Base-by-base conservation (phyloP, 2,888 invertebrate genomes). In the Tetragonula carbonaria region DNA sequence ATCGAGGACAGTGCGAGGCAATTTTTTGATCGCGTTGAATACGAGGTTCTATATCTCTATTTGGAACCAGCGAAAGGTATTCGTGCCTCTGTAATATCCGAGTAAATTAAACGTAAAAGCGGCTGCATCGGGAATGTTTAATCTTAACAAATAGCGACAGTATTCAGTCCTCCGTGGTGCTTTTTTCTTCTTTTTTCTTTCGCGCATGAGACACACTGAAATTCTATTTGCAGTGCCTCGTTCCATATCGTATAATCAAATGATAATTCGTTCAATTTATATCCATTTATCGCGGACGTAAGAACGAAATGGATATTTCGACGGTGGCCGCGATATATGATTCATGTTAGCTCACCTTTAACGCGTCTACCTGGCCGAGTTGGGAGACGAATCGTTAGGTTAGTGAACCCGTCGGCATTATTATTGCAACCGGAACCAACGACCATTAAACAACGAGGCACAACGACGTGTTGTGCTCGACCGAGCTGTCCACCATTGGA, bases 341-440 rank as follows among this genome's bases (percentile, higher is more conserved):
- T 68, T 72, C 67, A 23, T 67, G 84, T 53, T 79, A 80, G 82
- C n/a, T 86, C 87, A 63, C 76, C 87, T 87, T 87, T 86, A 86
- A 85, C 13, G 65, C 75, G 78, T 65, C 84, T 81, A 78, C 77
- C 84, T 80, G 79, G 74, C 66, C 80, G 70, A 63, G 78, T 75
- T 80, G 68, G 78, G 70, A 82, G 78, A 78, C 81, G 85, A 86
- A 85, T 85, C 87, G 85, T 85, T 85, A 77, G 87, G 86, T 87
- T 85, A 86, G 71, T 80, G 87, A 87, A 87, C 87, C 82, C 84
- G 75, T 77, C n/a, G 79, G 76, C 85, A 82, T 87, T 86, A 85
- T 87, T 85, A 85, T 86, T 86, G 85, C 85, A 80, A 82, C 85
- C 80, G 86, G 82, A 87, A 85, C 71, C 85, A 78, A 68, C 87